These are phyloP conservation scores for Crematogaster levior DNA, from an alignment of 2,888 invertebrate genomes.

Conservation along the genomic window DNA sequence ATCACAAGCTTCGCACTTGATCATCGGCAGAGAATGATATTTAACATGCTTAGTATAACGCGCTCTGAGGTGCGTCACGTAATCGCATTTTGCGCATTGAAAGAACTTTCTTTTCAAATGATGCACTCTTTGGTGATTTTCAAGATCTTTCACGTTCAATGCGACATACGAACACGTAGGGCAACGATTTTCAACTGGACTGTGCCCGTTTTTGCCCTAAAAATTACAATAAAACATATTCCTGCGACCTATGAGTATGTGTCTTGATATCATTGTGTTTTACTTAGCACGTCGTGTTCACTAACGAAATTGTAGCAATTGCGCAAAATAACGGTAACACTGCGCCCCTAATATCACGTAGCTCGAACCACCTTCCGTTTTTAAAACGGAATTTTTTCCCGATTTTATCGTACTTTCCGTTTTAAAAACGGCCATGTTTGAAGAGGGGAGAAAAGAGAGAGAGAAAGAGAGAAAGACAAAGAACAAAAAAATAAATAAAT, in stretches of 20 bases:
- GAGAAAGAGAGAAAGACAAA: not conserved
- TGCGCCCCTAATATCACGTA: not conserved
- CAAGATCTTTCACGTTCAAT: constrained; percentile 88
- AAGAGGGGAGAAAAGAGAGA: not conserved
- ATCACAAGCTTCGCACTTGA: constrained; percentile 96
- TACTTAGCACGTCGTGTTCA: constrained; percentile 11
- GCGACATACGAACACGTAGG: constrained; percentile 91
- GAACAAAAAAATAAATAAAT: not conserved
- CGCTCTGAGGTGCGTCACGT: constrained; percentile 95
- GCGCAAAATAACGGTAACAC: not conserved
- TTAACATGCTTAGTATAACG: constrained; percentile 97
- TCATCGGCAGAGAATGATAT: constrained; percentile 97
- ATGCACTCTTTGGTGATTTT: constrained; percentile 91
- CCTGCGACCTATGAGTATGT: constrained; percentile 31
- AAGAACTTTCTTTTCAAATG: constrained; percentile 93
- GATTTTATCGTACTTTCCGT: not conserved
- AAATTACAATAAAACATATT: constrained; percentile 52
- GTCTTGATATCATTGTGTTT: constrained; percentile 1
- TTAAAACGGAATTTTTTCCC: not conserved
- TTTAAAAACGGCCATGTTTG: constrained; percentile 1
- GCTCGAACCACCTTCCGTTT: not conserved
- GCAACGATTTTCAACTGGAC: constrained; percentile 84
- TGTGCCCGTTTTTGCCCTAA: constrained; percentile 41
- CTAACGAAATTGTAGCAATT: not conserved
- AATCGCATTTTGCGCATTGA: constrained; percentile 96